A percentile compares a stretch with the other conserved stretches of the same genome.
Conservation (phyloP, 2,113 vertebrate genomes). For the Salvator merianae region DNA sequence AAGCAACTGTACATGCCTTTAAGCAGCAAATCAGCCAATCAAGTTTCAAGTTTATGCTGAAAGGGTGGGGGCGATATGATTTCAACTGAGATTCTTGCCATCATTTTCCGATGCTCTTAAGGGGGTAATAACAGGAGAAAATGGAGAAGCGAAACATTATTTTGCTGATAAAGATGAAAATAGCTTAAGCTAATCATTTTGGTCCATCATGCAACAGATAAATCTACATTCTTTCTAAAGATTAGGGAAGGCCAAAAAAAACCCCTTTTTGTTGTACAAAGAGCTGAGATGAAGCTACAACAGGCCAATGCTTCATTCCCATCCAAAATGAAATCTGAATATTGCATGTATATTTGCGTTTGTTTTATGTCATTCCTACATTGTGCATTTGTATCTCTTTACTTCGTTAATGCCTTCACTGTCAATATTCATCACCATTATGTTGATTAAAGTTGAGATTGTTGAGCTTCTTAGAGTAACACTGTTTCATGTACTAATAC, state of each 20-base stretch:
- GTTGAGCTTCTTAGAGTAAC: not conserved
- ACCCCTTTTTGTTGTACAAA: not conserved
- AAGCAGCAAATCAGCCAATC: constrained; percentile 15
- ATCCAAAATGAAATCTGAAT: not conserved
- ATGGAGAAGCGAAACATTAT: too few species aligned
- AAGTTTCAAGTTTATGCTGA: not conserved
- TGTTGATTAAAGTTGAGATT: not conserved
- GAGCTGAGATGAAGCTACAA: not conserved
- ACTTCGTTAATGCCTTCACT: not conserved
- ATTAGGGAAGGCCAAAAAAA: not conserved
- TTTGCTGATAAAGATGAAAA: not conserved
- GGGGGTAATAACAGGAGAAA: not conserved
- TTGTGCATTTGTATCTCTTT: too few species aligned
- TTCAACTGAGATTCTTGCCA: not conserved
- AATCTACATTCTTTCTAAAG: not conserved
- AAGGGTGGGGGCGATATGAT: not conserved
- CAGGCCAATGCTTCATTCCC: not conserved
- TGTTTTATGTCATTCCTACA: not conserved
- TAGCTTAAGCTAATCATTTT: not conserved
- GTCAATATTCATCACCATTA: not conserved
- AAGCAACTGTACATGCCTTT: too few species aligned
- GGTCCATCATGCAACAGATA: not conserved
- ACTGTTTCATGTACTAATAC: not conserved
- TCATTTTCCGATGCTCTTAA: not conserved
- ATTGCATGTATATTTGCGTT: not conserved